Base-by-base conservation (phyloP, 1,140 invertebrate species). In the Alviniconcha marisindica region DNA sequence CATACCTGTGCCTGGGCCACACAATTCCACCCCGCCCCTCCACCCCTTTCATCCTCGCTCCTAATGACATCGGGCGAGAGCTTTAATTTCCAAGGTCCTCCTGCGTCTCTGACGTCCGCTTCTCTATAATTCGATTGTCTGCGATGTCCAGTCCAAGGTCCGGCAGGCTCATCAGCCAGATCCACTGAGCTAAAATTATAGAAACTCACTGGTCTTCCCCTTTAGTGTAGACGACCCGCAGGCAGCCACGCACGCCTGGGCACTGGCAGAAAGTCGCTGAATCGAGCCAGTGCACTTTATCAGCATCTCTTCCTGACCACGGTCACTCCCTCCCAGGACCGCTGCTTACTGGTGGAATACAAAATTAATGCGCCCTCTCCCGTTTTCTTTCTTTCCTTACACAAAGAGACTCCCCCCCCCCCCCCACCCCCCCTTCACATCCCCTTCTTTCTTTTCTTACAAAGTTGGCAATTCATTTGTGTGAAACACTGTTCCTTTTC, bases 31-130 rank as follows among this genome's bases (percentile, higher is more conserved):
- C 5, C n/a, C 10, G 5, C 31, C 63, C 31, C 63, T 69, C 31
- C 31, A 5, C 24, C 56, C 31, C 28, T 33, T 28, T 69, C 63
- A 10, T 33, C n/a, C 7, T 33, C 63, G 44, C 44, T 5, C n/a
- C 28, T 71, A 71, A 71, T 71, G 69, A 71, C 69, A 40, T 71
- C 36, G 69, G 36, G n/a, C 7, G 40, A 71, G 69, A 36, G 69
- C 14, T 5, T 71, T 71, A 31, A 71, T 71, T 71, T 71, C 7
- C 31, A 40, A 12, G 12, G 5, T 24, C 14, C 69, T 71, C 14
- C 69, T 40, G 69, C 36, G 31, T 71, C 36, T 4, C 12, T 66
- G 63, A 31, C 36, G 63, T 4, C 7, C 5, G 28, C 63, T 66
- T 7, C 5, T n/a, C 21, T 14, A 21, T 71, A 71, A 71, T 71